Conservation (phyloP, 2,888 invertebrate species). For the Dendrolimus houi region DNA sequence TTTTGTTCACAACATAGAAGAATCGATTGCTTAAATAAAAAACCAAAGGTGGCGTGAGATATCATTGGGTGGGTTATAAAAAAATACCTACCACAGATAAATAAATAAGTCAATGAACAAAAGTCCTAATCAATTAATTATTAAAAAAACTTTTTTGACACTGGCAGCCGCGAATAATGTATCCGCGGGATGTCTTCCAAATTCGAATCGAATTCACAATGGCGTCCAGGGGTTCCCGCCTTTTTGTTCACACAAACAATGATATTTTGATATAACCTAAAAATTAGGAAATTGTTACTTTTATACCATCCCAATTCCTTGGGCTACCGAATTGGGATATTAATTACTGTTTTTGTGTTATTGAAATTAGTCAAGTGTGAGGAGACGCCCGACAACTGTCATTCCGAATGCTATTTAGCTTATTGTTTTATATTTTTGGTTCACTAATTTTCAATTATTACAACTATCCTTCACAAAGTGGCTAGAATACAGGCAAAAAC, state of each 20-base stretch:
- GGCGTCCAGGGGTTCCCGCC: constrained; percentile 59
- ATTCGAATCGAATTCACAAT: constrained; percentile 63
- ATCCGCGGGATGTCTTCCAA: constrained; percentile 59
- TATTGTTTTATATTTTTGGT: too few relatives aligned
- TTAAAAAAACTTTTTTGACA: constrained; percentile 50
- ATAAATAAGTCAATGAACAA: constrained; percentile 30
- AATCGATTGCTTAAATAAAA: too few relatives aligned
- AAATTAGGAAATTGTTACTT: constrained; percentile 30
- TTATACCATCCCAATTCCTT: constrained; percentile 33
- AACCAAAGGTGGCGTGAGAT: too few relatives aligned
- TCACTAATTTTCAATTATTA: too few relatives aligned
- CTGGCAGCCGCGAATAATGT: constrained; percentile 64
- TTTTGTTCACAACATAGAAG: too few relatives aligned
- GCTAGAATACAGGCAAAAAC: too few relatives aligned
- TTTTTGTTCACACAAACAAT: constrained; percentile 50
- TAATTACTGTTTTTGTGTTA: constrained; percentile 1
- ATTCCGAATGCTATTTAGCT: too few relatives aligned
- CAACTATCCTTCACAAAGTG: too few relatives aligned
- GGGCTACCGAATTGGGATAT: constrained; percentile 55
- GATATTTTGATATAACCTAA: constrained; percentile 48
- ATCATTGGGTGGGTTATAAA: constrained; percentile 1
- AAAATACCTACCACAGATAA: constrained; percentile 12
- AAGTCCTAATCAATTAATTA: constrained; percentile 47
- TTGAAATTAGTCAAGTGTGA: not conserved
- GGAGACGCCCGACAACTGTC: too few relatives aligned